A percentile compares a stretch with the other conserved stretches of the same genome.
phyloP scores from a whole-genome alignment of 2,888 invertebrate genomes.

The Rosalia funebris region DNA sequence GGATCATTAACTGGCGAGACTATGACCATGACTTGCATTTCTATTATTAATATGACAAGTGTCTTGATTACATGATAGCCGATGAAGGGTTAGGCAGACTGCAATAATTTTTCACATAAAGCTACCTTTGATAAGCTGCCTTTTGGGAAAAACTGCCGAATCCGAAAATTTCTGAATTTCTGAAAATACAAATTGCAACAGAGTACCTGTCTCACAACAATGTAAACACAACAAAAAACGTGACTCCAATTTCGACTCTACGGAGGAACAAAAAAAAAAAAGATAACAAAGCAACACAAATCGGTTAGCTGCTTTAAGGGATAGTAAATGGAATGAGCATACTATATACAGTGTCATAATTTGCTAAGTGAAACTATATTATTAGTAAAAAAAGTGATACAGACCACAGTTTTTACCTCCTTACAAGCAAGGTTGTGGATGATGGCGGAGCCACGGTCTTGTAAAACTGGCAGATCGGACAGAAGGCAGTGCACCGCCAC shows the following conservation, averaged over 20 bases:
- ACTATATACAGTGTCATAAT: slow-evolving; percentile 15
- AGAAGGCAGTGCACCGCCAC: slow-evolving; percentile 88
- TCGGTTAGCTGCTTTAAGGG: slow-evolving; percentile 10
- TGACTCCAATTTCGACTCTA: not conserved
- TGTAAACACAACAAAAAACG: slow-evolving; percentile 1
- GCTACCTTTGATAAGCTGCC: slow-evolving; percentile 73
- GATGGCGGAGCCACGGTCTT: slow-evolving; percentile 85
- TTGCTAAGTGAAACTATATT: not conserved
- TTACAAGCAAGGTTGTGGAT: slow-evolving; percentile 92
- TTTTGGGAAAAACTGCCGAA: slow-evolving; percentile 72
- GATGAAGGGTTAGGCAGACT: slow-evolving; percentile 36
- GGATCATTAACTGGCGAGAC: no score
- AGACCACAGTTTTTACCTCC: slow-evolving; percentile 97
- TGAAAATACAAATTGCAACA: slow-evolving; percentile 67
- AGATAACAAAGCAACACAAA: slow-evolving; percentile 19
- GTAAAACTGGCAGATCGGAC: slow-evolving; percentile 75
- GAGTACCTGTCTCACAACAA: slow-evolving; percentile 52
- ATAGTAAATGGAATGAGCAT: slow-evolving; percentile 13
- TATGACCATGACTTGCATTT: slow-evolving; percentile 8
- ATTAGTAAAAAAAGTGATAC: slow-evolving; percentile 69
- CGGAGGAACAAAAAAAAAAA: slow-evolving; percentile 7
- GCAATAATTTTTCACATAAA: slow-evolving; percentile 37
- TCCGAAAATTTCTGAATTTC: slow-evolving; percentile 74
- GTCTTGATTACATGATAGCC: slow-evolving; percentile 20
- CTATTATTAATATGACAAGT: slow-evolving; percentile 8